Evolutionary conservation across 2,113 vertebrate species (phyloP).

Genomic region (Rynchops niger): DNA sequence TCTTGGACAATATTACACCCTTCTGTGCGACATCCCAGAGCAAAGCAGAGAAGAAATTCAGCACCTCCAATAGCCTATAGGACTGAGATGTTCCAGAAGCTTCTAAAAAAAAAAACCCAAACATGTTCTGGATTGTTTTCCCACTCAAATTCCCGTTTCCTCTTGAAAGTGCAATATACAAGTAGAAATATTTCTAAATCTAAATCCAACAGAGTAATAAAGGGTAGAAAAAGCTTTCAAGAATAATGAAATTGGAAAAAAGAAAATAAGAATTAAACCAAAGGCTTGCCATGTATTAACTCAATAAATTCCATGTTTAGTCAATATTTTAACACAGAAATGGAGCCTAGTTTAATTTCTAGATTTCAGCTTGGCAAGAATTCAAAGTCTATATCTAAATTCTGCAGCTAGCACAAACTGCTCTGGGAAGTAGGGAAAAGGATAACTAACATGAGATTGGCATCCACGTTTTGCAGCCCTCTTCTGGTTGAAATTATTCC

Average conservation of each 20-base stretch:
- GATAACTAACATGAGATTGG: background rate
- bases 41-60: background rate
- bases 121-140: background rate
- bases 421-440: background rate
- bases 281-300: background rate
- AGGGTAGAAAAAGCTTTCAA: background rate
- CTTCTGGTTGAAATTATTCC: background rate
- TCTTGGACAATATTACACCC: fast-evolving
- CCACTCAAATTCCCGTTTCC: background rate
- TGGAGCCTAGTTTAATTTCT: background rate
- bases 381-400: background rate
- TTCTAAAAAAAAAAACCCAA: background rate
- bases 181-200: background rate
- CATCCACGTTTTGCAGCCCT: background rate
- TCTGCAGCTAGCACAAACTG: background rate
- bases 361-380: background rate
- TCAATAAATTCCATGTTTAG: background rate
- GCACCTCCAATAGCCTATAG: background rate
- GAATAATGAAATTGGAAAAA: background rate
- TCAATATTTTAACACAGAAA: background rate
- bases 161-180: background rate
- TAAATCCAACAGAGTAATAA: background rate
- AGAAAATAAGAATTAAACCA: background rate
- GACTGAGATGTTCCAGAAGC: background rate
- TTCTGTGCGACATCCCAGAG: background rate